phyloP scores from a whole-genome alignment of 1,140 invertebrate species.

The Drosophila guanche region DNA sequence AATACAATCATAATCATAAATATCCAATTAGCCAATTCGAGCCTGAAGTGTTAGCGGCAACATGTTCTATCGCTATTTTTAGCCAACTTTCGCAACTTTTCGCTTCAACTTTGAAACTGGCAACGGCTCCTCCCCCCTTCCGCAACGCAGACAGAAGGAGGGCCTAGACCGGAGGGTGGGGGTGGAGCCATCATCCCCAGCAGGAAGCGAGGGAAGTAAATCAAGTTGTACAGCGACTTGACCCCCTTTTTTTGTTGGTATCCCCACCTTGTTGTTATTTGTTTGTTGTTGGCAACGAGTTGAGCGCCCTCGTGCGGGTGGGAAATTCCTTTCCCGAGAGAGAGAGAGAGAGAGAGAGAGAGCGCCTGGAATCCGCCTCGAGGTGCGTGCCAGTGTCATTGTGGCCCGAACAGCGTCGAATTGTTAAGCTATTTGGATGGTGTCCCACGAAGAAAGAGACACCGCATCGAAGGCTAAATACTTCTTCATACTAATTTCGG shows the following conservation, averaged over 20 bases:
- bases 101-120: constrained; percentile 70
- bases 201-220: constrained; percentile 42
- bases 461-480: constrained; percentile 62
- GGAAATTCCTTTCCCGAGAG: not conserved
- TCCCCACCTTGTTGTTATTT: constrained; percentile 48
- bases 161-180: constrained; percentile 12
- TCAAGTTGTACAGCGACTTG: constrained; percentile 66
- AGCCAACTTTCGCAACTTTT: constrained; percentile 78
- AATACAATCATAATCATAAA: constrained; percentile 62
- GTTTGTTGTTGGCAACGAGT: constrained; percentile 81
- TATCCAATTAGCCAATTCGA: constrained; percentile 79
- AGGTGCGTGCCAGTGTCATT: constrained; percentile 23
- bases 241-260: constrained; percentile 61
- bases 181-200: constrained; percentile 43
- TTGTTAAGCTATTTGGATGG: constrained; percentile 25
- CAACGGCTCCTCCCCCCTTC: constrained; percentile 5
- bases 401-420: constrained; percentile 9
- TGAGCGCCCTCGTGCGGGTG: constrained; percentile 54
- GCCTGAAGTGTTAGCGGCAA: constrained; percentile 78
- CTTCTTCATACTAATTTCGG: constrained; percentile 72
- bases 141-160: not conserved
- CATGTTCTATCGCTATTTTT: constrained; percentile 71
- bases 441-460: not conserved
- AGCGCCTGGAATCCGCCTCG: constrained; percentile 16
- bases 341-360: constrained; percentile 23